Conservation (phyloP, 2,797 vertebrate genomes). For the Lophius americanus region DNA sequence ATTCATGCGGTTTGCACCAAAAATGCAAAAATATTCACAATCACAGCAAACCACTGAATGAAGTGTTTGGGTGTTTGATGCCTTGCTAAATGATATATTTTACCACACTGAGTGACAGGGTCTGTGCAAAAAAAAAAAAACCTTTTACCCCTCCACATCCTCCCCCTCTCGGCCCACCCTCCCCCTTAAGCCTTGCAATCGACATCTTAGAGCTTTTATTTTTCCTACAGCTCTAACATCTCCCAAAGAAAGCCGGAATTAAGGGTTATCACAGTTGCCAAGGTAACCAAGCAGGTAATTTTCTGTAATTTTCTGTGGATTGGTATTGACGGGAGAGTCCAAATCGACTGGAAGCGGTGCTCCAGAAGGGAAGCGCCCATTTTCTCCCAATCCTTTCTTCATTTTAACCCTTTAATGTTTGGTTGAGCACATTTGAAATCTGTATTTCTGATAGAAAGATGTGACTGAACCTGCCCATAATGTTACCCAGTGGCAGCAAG, state of each 20-base stretch:
- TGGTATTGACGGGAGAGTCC: constrained; percentile 63
- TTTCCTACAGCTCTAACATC: constrained; percentile 55
- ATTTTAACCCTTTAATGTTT: background rate
- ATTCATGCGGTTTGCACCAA: background rate
- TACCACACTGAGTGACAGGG: background rate
- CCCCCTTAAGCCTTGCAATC: background rate
- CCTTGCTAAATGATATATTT: constrained; percentile 15
- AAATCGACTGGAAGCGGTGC: constrained; percentile 29
- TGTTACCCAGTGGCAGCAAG: no score
- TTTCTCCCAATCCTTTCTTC: no score
- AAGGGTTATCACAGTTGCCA: constrained; percentile 83
- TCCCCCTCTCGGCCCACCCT: no score
- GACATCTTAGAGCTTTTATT: constrained; percentile 47
- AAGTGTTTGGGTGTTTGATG: constrained; percentile 4
- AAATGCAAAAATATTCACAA: background rate
- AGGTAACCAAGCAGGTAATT: constrained; percentile 81
- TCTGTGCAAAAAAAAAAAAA: constrained; percentile 5
- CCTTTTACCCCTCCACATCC: no score
- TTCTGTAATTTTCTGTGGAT: constrained; percentile 76
- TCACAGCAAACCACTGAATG: background rate
- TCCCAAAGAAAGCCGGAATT: constrained; percentile 76
- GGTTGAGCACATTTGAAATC: no score
- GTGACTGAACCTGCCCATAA: no score
- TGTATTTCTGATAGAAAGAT: no score
- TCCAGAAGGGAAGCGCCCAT: constrained; percentile 40